These are phyloP conservation scores for Sorex fumeus DNA, from an alignment of 2,113 vertebrate species.

Conservation along the genomic window DNA sequence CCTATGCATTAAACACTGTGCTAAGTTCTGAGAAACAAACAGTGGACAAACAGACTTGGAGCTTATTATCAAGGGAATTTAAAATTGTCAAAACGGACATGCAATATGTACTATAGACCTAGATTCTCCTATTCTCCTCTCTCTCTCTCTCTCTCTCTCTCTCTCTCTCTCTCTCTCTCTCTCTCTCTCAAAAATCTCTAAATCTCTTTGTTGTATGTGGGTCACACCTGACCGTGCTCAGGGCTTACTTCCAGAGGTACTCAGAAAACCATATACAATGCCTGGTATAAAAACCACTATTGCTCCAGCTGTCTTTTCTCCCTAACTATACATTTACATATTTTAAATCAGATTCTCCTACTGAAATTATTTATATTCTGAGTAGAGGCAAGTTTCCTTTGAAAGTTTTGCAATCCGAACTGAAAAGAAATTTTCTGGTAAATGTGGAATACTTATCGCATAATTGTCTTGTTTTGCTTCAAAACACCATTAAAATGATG, in stretches of 20 bases:
- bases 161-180: no score
- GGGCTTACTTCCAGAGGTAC: no score
- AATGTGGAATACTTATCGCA: background rate
- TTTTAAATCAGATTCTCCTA: background rate
- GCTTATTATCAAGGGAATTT: background rate
- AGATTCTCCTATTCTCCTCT: background rate
- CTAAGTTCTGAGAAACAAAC: background rate
- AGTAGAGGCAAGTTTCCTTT: background rate
- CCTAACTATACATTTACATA: background rate
- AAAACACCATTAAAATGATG: conserved; percentile 36
- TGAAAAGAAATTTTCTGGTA: conserved; percentile 31
- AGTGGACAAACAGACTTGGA: background rate
- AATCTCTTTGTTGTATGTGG: no score
- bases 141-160: no score
- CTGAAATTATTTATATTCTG: conserved; percentile 7
- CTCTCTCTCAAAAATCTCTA: no score
- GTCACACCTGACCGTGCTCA: no score
- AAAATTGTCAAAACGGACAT: background rate
- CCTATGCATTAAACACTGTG: background rate
- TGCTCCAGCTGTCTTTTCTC: background rate
- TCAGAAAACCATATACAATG: background rate
- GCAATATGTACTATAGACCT: background rate
- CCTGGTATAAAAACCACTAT: background rate
- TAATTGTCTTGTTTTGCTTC: conserved; percentile 28
- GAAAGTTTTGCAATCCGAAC: background rate